A percentile compares a stretch with the other conserved stretches of the same genome.
Evolutionary conservation across 2,113 vertebrate genomes (phyloP).

Genomic region (Serilophus lunatus): DNA sequence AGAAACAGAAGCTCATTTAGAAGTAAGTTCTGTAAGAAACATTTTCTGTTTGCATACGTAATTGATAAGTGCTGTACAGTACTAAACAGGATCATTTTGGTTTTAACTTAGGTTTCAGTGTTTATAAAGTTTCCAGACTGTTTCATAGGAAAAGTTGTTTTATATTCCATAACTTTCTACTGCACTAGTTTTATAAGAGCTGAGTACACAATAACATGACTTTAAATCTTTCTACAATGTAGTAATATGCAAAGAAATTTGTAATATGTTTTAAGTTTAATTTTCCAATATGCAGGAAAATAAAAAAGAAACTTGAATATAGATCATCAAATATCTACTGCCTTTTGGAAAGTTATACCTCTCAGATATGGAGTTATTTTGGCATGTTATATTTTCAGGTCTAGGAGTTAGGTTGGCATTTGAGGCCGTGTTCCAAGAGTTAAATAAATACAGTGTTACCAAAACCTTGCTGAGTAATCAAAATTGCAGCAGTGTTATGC

Average conservation of each 20-base stretch:
- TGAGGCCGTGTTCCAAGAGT: background rate
- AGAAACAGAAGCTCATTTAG: slow-evolving; percentile 62
- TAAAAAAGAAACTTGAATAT: background rate
- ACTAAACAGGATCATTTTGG: slow-evolving; percentile 21
- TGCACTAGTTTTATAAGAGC: background rate
- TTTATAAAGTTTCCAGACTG: slow-evolving; percentile 56
- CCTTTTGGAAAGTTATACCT: background rate
- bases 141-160: slow-evolving; percentile 41
- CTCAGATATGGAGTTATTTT: background rate
- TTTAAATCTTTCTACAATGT: background rate
- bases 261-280: background rate
- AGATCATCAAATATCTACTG: background rate
- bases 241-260: background rate
- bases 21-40: slow-evolving; percentile 29
- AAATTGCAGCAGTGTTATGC: background rate
- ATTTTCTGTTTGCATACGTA: slow-evolving; percentile 41
- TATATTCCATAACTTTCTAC: slow-evolving; percentile 9
- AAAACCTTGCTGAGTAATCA: background rate
- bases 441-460: background rate
- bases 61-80: slow-evolving; percentile 57
- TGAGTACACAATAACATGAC: background rate
- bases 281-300: background rate
- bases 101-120: slow-evolving; percentile 56
- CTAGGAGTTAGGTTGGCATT: background rate
- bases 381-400: background rate